Base-by-base conservation (phyloP, 1,140 invertebrate species). In the Heterodera schachtii region DNA sequence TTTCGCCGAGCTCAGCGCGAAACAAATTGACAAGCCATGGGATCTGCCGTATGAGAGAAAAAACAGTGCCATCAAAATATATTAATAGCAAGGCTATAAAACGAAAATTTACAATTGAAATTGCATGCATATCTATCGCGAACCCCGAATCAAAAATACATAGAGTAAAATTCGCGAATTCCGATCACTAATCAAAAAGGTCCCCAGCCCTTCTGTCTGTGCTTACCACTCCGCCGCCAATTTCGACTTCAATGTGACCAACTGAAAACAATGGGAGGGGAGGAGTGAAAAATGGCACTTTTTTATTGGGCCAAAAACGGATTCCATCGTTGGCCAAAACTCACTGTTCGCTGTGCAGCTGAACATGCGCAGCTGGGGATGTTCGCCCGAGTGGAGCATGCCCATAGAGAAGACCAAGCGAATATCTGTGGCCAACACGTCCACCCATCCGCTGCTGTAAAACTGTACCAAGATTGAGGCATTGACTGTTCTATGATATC, bases 11-110 rank as follows among this genome's bases (percentile, higher is more conserved):
- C 67, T 81, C 70, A 13, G 73, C 66, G 11, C 76, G 52, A 80
- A 89, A 89, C 19, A 89, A 77, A 77, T 89, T 88, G 11, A 90
- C 83, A 9, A 89, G 66, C 88, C 88, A 89, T 19, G 84, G 85
- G 66, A 89, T 82, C 57, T 64, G 57, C 5, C 57, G 16, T 19
- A 64, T 64, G 13, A 19, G 11, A 19, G 57, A 13, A 64, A 2
- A 52, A 11, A 31, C 1, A 31, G 31, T 31, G 31, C 31, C 31
- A 31, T 1, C 31, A 31, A 31, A 31, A 31, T 31, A 31, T 31
- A 31, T 31, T 31, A 31, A 31, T 31, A 31, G 31, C 31, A 31
- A 31, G 31, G 31, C 31, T 31, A 31, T 31, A 31, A 31, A 31
- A 31, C 31, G 31, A 31, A 31, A 31, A 31, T 31, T 31, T 31